Base-by-base conservation (phyloP, 2,888 invertebrate genomes). In the Sepiola atlantica region DNA sequence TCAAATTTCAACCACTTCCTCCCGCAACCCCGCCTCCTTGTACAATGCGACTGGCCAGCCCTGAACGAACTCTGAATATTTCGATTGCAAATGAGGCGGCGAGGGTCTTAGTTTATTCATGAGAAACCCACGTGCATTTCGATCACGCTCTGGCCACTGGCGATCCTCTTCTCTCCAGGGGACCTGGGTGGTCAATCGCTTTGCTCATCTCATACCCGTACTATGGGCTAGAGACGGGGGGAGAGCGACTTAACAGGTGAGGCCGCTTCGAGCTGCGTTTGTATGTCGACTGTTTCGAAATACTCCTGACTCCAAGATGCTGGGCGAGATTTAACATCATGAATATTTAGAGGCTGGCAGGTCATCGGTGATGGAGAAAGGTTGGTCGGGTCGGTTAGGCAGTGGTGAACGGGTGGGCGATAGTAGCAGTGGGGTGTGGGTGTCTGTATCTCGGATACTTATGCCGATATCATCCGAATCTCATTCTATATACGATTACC, bases 51-150 rank as follows among this genome's bases (percentile, higher is more conserved):
- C 28, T 77, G n/a, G n/a, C 14, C 77, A 16, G 77, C n/a, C 77
- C 77, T 77, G 77, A n/a, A 77, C 77, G 77, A 77, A 77, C n/a
- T 77, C n/a, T 3, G 77, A 77, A n/a, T 77, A 18, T 77, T 77
- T 77, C 77, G 77, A 32, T 77, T 77, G 77, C n/a, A 77, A n/a
- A 77, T 77, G 77, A 77, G 32, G 14, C 77, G n/a, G 18, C 77
- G 8, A 77, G 77, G 77, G 77, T n/a, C 32, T 77, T 77, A 77
- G n/a, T 77, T 77, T 77, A 77, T 77, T 77, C 77, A 77, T 77
- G n/a, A 77, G 77, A 32, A 77, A n/a, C 77, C 77, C 77, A 77
- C 77, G n/a, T 77, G 77, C 77, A 77, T 77, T 77, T 77, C n/a
- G n/a, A 12, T 77, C 77, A 77, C 77, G 77, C n/a, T 1, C 77